Evolutionary conservation across 2,113 vertebrate species (phyloP).

Genomic region (Peromyscus maniculatus): DNA sequence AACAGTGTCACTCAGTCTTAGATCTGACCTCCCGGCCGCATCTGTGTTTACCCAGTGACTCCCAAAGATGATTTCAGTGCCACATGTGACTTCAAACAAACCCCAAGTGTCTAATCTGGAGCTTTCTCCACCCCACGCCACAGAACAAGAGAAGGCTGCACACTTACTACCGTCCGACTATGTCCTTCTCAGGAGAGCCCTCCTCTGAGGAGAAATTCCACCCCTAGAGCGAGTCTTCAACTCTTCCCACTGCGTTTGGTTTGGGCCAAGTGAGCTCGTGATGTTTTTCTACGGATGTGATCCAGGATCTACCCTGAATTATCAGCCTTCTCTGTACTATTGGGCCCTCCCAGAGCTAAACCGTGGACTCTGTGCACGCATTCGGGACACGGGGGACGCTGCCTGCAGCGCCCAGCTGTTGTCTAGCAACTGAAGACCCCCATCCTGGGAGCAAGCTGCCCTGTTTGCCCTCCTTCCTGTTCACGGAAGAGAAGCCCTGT

Average conservation of each 20-base stretch:
- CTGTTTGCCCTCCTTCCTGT: background rate
- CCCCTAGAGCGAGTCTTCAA: slow-evolving; percentile 30
- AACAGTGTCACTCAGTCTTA: background rate
- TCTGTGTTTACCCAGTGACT: slow-evolving; percentile 55
- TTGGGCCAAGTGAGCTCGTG: background rate
- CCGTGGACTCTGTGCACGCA: too few relatives aligned
- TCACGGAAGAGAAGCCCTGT: background rate
- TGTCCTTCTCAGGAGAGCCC: background rate
- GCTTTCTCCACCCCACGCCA: background rate
- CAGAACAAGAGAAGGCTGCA: background rate
- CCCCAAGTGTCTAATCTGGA: background rate
- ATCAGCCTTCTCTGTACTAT: background rate
- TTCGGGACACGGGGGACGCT: background rate
- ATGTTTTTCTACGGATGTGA: background rate
- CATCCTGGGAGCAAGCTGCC: background rate
- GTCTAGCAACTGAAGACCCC: background rate
- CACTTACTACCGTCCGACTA: slow-evolving; percentile 10
- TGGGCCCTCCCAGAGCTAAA: background rate
- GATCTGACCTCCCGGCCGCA: background rate
- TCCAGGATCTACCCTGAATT: slow-evolving; percentile 14
- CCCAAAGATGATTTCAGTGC: slow-evolving; percentile 29
- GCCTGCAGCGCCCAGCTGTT: background rate
- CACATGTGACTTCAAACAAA: slow-evolving; percentile 31
- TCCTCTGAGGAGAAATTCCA: slow-evolving; percentile 36
- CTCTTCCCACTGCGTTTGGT: background rate